A percentile compares a stretch with the other conserved stretches of the same genome.
These are phyloP conservation scores for Crepidodera aurea DNA, from an alignment of 2,888 invertebrate species.

Conservation along the genomic window DNA sequence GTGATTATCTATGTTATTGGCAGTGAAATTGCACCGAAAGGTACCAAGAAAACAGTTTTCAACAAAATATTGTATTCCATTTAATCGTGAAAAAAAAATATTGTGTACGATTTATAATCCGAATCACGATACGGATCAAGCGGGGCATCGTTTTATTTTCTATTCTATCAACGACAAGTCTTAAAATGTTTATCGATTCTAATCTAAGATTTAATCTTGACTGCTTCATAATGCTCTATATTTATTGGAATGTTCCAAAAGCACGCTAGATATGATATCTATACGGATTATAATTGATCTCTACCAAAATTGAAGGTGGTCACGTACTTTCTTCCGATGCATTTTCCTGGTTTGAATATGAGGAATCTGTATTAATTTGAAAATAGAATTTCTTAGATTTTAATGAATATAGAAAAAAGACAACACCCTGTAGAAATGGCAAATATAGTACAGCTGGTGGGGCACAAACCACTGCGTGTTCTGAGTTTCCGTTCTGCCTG, in stretches of 20 bases:
- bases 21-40: slow-evolving; percentile 30
- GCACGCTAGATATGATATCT: slow-evolving; percentile 44
- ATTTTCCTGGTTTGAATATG: slow-evolving; percentile 15
- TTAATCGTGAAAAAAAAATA: too few relatives aligned
- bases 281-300: slow-evolving; percentile 35
- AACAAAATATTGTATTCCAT: slow-evolving; percentile 25
- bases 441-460: slow-evolving; percentile 43
- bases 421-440: slow-evolving; percentile 28
- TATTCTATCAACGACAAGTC: slow-evolving; percentile 42
- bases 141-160: slow-evolving; percentile 25
- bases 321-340: slow-evolving; percentile 25
- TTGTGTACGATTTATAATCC: slow-evolving; percentile 21
- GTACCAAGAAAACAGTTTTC: slow-evolving; percentile 24
- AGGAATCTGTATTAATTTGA: too few relatives aligned
- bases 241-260: slow-evolving; percentile 48
- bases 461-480: slow-evolving; percentile 55
- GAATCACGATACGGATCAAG: slow-evolving; percentile 25
- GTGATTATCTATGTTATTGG: background rate
- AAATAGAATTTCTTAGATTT: too few relatives aligned
- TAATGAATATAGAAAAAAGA: too few relatives aligned
- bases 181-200: slow-evolving; percentile 41
- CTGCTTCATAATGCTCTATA: slow-evolving; percentile 46
- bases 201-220: slow-evolving; percentile 44
- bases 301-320: slow-evolving; percentile 20
- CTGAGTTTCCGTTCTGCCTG: slow-evolving; percentile 58